Percentiles rank a stretch among this genome's conserved stretches.
Evolutionary conservation across 2,113 vertebrate genomes (phyloP).

Genomic region (Anhinga rufa): DNA sequence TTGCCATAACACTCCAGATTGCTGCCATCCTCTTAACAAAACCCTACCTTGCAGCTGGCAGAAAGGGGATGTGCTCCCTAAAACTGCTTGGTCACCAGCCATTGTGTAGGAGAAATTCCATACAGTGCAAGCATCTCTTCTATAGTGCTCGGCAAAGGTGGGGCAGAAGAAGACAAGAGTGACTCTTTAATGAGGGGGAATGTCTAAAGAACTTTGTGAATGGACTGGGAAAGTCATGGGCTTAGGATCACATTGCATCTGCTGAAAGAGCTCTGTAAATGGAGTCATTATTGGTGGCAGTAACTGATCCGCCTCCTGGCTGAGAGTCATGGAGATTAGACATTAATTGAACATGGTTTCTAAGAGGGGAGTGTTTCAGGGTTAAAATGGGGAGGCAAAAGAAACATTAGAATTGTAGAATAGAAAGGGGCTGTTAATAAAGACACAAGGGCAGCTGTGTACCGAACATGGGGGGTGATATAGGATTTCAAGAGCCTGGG

Average conservation of each 20-base stretch:
- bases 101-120: not conserved
- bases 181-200: not conserved
- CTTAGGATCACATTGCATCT: conserved; percentile 20
- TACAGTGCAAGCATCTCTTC: not conserved
- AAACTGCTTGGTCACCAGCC: not conserved
- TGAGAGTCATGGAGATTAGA: conserved; percentile 26
- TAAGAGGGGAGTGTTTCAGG: not conserved
- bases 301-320: conserved; percentile 45
- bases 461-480: not conserved
- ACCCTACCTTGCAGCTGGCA: not conserved
- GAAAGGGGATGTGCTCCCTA: not conserved
- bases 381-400: not conserved
- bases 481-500: not conserved
- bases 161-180: not conserved
- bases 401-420: not conserved
- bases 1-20: not conserved
- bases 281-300: conserved; percentile 42
- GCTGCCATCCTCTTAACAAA: not conserved
- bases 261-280: conserved; percentile 40
- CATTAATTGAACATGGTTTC: not conserved
- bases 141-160: not conserved
- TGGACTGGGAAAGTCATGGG: conserved; percentile 30
- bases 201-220: conserved; percentile 11
- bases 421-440: conserved; percentile 1
- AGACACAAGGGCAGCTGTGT: conserved; percentile 48